Base-by-base conservation (phyloP, 2,888 invertebrate species). In the Drosophila nr. fundita region DNA sequence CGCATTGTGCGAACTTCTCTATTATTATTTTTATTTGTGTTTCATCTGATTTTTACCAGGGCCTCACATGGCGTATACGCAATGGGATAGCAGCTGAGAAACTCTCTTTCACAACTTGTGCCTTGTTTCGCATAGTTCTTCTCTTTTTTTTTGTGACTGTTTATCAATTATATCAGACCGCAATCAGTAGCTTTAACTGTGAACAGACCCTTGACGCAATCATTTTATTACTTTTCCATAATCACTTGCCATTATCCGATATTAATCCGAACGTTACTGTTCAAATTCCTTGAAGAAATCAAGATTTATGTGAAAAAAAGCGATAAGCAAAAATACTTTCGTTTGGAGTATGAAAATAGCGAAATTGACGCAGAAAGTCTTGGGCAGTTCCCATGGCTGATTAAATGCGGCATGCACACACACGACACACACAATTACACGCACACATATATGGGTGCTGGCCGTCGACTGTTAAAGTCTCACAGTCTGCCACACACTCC, bases 1-100 rank as follows among this genome's bases (percentile, higher is more conserved):
- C 52, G 27, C 38, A 54, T 32, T 55, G 30, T 62, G 36, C 42
- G 11, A 38, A 27, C 3, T 24, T 38, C 4, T 18, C 21, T 38
- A 30, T 30, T 55, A 24, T 38, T 27, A 18, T 27, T 15, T 13
- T 36, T 7, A 21, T 24, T 4, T 24, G 45, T 15, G 0, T 45
- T 30, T 30, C 10, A 40, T 60, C 29, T 27, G 7, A 24, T 27
- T 45, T 54, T 62, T 40, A 34, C 18, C 24, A 50, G 8, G 58
- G 45, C 40, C 67, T 38, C 82, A 80, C 70, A 73, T 49, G 83
- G 71, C 78, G 86, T 83, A 83, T 85, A 36, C 82, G 78, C 73
- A 82, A 82, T 70, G 82, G 64, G 49, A 8, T 32, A 50, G 13
- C 61, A 48, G 21, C 48, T 30, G 40, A 36, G 11, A 4, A 40